Evolutionary conservation across 2,113 vertebrate genomes (phyloP).

Genomic region (Scomber japonicus): DNA sequence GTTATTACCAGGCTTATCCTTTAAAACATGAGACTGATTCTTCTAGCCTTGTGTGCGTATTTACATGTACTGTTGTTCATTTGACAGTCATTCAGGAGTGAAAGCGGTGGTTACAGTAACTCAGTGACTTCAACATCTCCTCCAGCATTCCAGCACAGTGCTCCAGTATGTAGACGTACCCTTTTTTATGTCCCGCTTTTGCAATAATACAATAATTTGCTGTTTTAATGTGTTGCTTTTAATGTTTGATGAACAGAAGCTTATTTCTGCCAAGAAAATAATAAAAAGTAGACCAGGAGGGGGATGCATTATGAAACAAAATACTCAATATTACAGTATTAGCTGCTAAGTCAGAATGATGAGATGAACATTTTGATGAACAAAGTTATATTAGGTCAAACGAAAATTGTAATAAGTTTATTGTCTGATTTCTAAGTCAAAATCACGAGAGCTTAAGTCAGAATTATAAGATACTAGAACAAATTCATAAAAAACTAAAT

Average conservation of each 20-base stretch:
- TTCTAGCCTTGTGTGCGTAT: background rate
- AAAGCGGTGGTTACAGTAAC: conserved; percentile 90
- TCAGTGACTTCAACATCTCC: conserved; percentile 65
- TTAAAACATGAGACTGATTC: background rate
- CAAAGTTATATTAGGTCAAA: background rate
- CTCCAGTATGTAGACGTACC: conserved; percentile 76
- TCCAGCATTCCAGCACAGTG: conserved; percentile 83
- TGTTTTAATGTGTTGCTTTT: background rate
- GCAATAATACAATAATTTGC: background rate
- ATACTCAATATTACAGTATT: background rate
- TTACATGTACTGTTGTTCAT: conserved; percentile 19
- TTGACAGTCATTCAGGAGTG: conserved; percentile 78
- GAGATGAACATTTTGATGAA: background rate
- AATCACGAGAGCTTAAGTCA: too few species aligned
- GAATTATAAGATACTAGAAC: too few species aligned
- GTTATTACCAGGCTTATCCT: background rate
- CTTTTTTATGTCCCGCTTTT: background rate
- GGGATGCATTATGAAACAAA: background rate
- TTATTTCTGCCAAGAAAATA: too few species aligned
- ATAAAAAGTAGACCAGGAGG: too few species aligned
- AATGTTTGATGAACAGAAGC: background rate
- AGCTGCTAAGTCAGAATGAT: background rate
- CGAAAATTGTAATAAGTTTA: too few species aligned
- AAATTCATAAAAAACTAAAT: too few species aligned
- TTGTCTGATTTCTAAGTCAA: too few species aligned